These are phyloP conservation scores for Stenchaetothrips biformis DNA, from an alignment of 2,888 invertebrate species.

Conservation along the genomic window DNA sequence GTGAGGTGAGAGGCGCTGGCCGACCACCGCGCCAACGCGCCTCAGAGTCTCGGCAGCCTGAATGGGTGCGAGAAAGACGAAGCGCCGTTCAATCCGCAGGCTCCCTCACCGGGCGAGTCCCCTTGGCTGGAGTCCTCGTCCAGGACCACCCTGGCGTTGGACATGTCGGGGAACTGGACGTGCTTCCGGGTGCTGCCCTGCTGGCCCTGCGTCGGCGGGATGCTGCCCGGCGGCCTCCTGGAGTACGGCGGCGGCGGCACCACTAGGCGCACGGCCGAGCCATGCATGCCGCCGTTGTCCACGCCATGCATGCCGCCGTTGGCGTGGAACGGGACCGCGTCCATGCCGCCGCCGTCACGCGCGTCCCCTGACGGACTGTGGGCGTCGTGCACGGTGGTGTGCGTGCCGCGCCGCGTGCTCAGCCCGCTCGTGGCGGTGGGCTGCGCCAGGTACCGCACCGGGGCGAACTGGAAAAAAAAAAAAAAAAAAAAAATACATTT, in stretches of 20 bases:
- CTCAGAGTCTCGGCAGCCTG: too few relatives aligned
- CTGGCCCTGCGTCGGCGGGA: neutral
- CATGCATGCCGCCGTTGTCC: neutral
- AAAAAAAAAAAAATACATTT: constrained; percentile 27
- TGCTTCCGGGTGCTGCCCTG: constrained; percentile 54
- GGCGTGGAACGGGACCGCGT: neutral
- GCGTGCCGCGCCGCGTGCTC: constrained; percentile 47
- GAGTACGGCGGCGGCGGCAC: constrained; percentile 52
- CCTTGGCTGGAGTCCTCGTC: constrained; percentile 4
- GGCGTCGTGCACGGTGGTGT: constrained; percentile 42
- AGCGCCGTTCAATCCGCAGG: neutral
- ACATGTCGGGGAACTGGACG: constrained; percentile 54
- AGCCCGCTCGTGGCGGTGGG: constrained; percentile 53
- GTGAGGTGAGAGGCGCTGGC: too few relatives aligned
- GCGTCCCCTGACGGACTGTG: constrained; percentile 49
- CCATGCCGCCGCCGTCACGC: neutral
- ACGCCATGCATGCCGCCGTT: neutral
- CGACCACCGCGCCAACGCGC: too few relatives aligned
- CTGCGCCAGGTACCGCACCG: constrained; percentile 52
- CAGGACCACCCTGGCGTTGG: constrained; percentile 4
- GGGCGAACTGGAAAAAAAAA: constrained; percentile 43
- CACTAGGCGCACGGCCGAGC: constrained; percentile 34
- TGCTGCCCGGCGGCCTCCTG: constrained; percentile 47
- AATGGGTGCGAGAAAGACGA: too few relatives aligned
- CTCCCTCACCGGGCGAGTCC: neutral